Evolutionary conservation across 2,113 vertebrate species (phyloP), one percentile per base, ranked within the genome.

Genomic region (Phyllopteryx taeniolatus): DNA sequence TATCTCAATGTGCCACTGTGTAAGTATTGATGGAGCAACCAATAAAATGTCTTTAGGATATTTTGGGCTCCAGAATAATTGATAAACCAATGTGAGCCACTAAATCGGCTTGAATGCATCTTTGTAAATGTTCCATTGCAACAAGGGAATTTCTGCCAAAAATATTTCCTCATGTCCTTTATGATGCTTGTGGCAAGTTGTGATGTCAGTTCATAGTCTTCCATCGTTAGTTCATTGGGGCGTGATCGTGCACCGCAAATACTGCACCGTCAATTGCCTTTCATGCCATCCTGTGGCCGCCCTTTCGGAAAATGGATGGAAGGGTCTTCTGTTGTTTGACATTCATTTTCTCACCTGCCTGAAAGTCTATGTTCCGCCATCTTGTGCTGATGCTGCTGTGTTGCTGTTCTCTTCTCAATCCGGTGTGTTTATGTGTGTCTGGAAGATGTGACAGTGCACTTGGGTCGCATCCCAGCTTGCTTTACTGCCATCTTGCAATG

Each of bases 401-500:
- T 2, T n/a, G 35, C 31, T 35, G 14, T 15, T 44, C 33, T 9
- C n/a, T 54, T 33, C 75, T 27, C 71, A 43, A 63, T n/a, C 5
- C 15, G 4, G 14, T 71, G 2, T 13, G 22, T 71, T 15, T 54
- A n/a, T n/a, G 17, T 20, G 35, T 63, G 46, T 67, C n/a, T 76
- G 56, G 19, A 70, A 47, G 67, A 43, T 62, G 53, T 77, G 75
- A 71, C 56, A 31, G 71, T 79, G 82, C 82, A 77, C 70, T 81
- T 72, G 43, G 73, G 74, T 47, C 44, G 9, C 75, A 74, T 86
- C 78, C 78, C 64, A 71, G 82, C 87, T 85, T 86, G 86, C 89
- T 91, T 82, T 22, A 68, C 68, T 67, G 78, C 75, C 80, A 82
- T 84, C 75, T 67, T 59, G 67, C 76, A 43, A 67, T 59, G 47